These are phyloP conservation scores for Hydrotaea cyrtoneurina DNA, from an alignment of 2,888 invertebrate species.

Conservation along the genomic window DNA sequence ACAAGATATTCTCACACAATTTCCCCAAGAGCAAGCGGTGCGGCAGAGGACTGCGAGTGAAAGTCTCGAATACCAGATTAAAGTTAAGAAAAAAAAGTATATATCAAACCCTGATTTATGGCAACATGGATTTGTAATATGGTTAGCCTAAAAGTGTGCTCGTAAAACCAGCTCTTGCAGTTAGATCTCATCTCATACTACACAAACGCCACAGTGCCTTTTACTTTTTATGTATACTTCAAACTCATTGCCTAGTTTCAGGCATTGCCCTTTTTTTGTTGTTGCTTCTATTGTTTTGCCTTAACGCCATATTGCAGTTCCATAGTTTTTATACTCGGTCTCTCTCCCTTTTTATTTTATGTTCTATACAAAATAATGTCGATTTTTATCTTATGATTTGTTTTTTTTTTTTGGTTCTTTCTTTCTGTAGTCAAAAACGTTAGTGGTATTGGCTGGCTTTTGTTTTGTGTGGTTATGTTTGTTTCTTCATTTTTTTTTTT, in stretches of 20 bases:
- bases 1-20: constrained; percentile 3
- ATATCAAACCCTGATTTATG: constrained; percentile 20
- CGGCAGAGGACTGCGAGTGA: not conserved
- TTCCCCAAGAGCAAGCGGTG: not conserved
- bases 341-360: constrained; percentile 21
- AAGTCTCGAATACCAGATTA: not conserved
- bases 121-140: not conserved
- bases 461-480: constrained; percentile 50
- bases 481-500: too few species aligned
- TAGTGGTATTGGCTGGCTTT: not conserved
- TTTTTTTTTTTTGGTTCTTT: constrained; percentile 24
- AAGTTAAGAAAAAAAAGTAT: too few species aligned
- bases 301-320: constrained; percentile 47
- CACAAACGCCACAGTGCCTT: too few species aligned
- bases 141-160: constrained; percentile 27
- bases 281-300: constrained; percentile 6
- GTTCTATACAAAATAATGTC: constrained; percentile 38
- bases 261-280: not conserved
- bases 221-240: not conserved
- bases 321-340: too few species aligned
- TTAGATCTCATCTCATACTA: too few species aligned
- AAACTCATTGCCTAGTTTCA: constrained; percentile 1
- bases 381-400: constrained; percentile 57
- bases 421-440: constrained; percentile 36
- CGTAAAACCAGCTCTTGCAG: not conserved